phyloP scores from a whole-genome alignment of 2,113 vertebrate genomes.

The Brienomyrus longianalis region DNA sequence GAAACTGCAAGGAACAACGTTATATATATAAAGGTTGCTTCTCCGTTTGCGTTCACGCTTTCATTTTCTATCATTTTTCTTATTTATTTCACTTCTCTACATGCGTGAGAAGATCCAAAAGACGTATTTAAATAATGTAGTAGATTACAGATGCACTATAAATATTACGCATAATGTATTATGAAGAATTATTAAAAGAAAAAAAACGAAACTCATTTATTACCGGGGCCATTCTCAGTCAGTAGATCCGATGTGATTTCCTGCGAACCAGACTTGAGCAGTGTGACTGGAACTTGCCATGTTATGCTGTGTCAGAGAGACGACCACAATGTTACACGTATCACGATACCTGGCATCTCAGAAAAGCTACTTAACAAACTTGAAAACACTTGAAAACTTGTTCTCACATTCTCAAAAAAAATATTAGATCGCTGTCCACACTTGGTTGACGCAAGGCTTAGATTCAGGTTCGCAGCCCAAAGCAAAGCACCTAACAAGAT shows the following conservation, averaged over 20 bases:
- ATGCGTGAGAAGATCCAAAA: not conserved
- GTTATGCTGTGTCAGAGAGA: constrained; percentile 50
- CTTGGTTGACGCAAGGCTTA: not conserved
- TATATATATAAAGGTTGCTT: not conserved
- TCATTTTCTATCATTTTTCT: not conserved
- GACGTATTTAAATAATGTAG: not conserved
- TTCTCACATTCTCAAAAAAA: not conserved
- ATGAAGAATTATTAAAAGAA: not conserved
- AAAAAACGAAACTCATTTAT: not conserved
- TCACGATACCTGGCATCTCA: not conserved
- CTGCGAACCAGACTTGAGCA: not conserved
- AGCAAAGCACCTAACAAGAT: not conserved
- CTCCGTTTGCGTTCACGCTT: not conserved
- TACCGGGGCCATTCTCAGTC: constrained; percentile 32
- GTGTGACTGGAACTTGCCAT: constrained; percentile 69
- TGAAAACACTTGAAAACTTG: too few species aligned
- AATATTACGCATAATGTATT: not conserved
- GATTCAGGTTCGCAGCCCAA: not conserved
- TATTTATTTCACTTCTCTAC: not conserved
- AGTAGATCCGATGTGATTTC: not conserved
- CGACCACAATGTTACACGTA: not conserved
- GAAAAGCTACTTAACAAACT: not conserved
- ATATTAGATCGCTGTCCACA: not conserved
- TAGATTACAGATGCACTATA: not conserved
- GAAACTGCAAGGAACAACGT: constrained; percentile 35